These are phyloP conservation scores for Apamea anceps DNA, from an alignment of 2,888 invertebrate species.

Conservation along the genomic window DNA sequence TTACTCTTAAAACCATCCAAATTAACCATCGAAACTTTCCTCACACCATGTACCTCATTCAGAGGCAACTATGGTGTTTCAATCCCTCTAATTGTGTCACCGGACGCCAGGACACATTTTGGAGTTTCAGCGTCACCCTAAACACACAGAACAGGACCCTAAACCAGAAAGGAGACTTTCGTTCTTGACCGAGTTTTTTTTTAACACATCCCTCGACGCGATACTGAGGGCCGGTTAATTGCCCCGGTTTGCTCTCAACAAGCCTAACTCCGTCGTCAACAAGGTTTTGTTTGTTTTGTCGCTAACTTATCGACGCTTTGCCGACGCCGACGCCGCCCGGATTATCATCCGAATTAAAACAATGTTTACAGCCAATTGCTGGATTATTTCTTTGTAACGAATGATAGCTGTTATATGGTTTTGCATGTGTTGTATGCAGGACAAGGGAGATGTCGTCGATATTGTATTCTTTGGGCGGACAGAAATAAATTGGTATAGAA, in stretches of 20 bases:
- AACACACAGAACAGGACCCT: constrained; percentile 50
- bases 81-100: constrained; percentile 35
- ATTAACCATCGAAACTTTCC: neutral
- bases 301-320: constrained; percentile 69
- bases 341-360: constrained; percentile 61
- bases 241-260: constrained; percentile 71
- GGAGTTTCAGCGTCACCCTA: constrained; percentile 28
- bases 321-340: constrained; percentile 41
- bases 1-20: neutral
- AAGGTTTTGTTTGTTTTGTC: constrained; percentile 73
- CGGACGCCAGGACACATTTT: constrained; percentile 14
- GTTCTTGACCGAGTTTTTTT: constrained; percentile 61
- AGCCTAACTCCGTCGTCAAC: constrained; percentile 70
- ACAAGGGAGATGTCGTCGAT: neutral
- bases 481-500: neutral
- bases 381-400: constrained; percentile 43
- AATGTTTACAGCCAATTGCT: constrained; percentile 50
- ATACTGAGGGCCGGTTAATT: constrained; percentile 69
- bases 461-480: neutral
- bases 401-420: constrained; percentile 10
- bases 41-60: neutral
- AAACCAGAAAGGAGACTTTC: constrained; percentile 49
- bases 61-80: constrained; percentile 11
- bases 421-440: neutral
- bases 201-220: constrained; percentile 57